Base-by-base conservation (phyloP, 2,888 invertebrate genomes). In the Mesorhabditis spiculigera region DNA sequence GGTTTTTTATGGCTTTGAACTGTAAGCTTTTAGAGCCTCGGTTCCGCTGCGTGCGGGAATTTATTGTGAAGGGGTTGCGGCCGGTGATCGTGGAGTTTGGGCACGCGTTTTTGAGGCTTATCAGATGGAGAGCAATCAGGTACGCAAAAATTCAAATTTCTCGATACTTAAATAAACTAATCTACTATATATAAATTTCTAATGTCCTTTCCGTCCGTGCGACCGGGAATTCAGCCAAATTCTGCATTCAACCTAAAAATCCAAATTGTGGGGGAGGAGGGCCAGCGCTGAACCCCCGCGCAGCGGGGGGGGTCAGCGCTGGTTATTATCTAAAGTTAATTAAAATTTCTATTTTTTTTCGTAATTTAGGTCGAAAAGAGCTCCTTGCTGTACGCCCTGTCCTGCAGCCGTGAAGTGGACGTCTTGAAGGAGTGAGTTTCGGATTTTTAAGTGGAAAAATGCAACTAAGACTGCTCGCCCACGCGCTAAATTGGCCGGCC, bases 1-100 rank as follows among this genome's bases (percentile, higher is more conserved):
- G 10, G 4, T 28, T 10, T 13, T 13, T 6, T n/a, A 43, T 71
- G 16, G 5, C 16, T 68, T 8, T 63, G 16, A 16, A 63, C 63
- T 28, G 8, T 16, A 68, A 65, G 45, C 44, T 69, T 80, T 68
- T 45, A 79, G 81, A 67, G 77, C 84, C 5, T 73, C 84, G 3
- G 79, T 81, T 43, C 81, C 82, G 43, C 73, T 85, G 16, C 76
- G 85, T 16, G 63, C 66, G 0, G 65, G 73, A 44, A 75, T 78
- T 41, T 85, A 85, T 68, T 85, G 84, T 71, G 72, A 75, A 58
- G 85, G 83, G 8, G 80, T 85, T 0, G 74, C 72, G 66, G 76
- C 79, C 63, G 82, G 82, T n/a, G 70, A 78, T n/a, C 73, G 78
- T 10, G 69, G 72, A 5, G 79, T 75, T 5, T 84, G 75, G 68